A percentile compares a stretch with the other conserved stretches of the same genome.
These are phyloP conservation scores for Caenorhabditis becei DNA, from an alignment of 2,888 invertebrate genomes.

Conservation along the genomic window DNA sequence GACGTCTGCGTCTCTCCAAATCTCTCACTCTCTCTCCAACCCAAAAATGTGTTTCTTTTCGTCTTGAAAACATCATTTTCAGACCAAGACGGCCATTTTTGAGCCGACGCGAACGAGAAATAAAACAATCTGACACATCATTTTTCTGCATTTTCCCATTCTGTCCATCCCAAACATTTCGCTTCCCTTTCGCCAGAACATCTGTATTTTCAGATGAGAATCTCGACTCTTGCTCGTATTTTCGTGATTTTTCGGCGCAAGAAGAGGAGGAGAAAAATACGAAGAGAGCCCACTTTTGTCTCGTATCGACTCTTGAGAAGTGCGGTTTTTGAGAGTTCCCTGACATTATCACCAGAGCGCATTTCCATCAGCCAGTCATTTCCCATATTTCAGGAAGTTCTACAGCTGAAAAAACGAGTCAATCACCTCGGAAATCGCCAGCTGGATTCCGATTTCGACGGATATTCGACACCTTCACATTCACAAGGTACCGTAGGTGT, in stretches of 20 bases:
- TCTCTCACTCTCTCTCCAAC: conserved; percentile 23
- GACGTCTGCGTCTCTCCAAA: conserved; percentile 11
- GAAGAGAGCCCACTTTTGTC: conserved; percentile 40
- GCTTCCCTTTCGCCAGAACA: background rate
- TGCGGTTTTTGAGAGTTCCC: conserved; percentile 13
- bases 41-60: conserved; percentile 14
- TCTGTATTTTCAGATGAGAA: conserved; percentile 9
- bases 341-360: too few relatives aligned
- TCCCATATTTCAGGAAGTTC: conserved; percentile 28
- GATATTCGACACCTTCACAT: conserved; percentile 50
- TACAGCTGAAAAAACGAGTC: conserved; percentile 14
- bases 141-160: background rate
- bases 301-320: conserved; percentile 32
- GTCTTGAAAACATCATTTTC: conserved; percentile 22
- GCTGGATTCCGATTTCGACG: conserved; percentile 44
- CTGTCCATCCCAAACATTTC: conserved; percentile 25
- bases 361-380: too few relatives aligned
- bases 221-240: conserved; percentile 32
- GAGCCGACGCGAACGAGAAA: too few relatives aligned
- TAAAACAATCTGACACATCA: conserved; percentile 21
- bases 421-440: conserved; percentile 49
- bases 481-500: conserved; percentile 26
- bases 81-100: conserved; percentile 7
- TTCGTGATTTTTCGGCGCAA: conserved; percentile 46
- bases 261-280: conserved; percentile 36